Evolutionary conservation across 2,888 invertebrate genomes (phyloP), one percentile per base, ranked within the genome.

Genomic region (Xylocampa areola): DNA sequence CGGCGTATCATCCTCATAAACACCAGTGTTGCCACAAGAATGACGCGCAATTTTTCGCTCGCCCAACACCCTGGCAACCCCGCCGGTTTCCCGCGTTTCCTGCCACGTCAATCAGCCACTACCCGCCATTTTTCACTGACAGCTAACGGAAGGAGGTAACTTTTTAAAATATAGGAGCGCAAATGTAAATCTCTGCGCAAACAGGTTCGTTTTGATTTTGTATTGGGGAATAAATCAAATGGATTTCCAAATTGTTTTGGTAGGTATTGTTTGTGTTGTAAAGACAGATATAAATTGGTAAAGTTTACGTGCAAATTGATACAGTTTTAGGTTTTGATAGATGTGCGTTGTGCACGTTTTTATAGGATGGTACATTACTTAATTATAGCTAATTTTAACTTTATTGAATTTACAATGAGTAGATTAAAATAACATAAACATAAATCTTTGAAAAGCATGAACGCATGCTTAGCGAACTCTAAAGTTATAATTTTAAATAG

Each of bases 81-180:
- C 44, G 62, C 63, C 61, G 11, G 60, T 40, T 66, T 68, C 47
- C 64, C 69, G 73, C 78, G 68, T 77, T 84, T 80, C 83, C 84
- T 79, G 75, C 65, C 63, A 79, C 85, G 91, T 91, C 92, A 89
- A 90, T 91, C 90, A 89, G 69, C 73, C 53, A 71, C 72, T 82
- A 79, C 81, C 84, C 85, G 78, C 88, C 84, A 88, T 90, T 88
- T 80, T 82, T 87, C 89, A 86, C 79, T 87, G 91, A 91, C 91
- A 89, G 64, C 76, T 67, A 68, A 49, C 79, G 80, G 79, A 76
- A 79, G 77, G 73, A 69, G 59, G 76, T 59, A 83, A 77, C 75
- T 80, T 83, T 84, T 76, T 48, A 67, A 77, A 76, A 79, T 75
- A 76, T 72, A 54, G 52, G n/a, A 75, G 69, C 64, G 65, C 39